phyloP scores from a whole-genome alignment of 2,113 vertebrate genomes.

The Illadopsis cleaveri region DNA sequence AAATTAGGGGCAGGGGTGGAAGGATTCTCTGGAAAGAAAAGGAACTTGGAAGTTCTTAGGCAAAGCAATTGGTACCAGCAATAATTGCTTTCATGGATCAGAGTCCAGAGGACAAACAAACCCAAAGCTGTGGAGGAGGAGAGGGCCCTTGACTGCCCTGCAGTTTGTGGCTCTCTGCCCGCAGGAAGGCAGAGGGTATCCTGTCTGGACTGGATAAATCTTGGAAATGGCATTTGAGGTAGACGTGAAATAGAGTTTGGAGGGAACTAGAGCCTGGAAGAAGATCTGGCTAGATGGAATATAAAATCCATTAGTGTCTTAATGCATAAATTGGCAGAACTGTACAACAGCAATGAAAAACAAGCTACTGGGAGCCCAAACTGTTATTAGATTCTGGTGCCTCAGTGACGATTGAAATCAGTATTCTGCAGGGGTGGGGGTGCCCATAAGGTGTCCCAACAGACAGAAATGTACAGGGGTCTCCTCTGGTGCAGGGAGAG shows the following conservation, averaged over 20 bases:
- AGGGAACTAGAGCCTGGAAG: background rate
- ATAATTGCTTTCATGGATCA: background rate
- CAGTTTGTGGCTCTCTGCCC: background rate
- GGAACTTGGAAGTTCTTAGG: background rate
- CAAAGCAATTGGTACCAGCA: background rate
- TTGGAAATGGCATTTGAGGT: slow-evolving; percentile 1
- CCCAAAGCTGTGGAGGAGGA: background rate
- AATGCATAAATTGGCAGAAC: slow-evolving; percentile 54
- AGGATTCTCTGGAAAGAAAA: background rate
- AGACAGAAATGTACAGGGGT: background rate
- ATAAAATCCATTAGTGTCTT: slow-evolving; percentile 29
- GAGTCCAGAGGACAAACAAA: background rate
- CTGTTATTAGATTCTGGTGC: background rate
- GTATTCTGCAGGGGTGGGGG: background rate
- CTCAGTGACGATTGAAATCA: background rate
- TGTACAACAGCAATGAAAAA: background rate
- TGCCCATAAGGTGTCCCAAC: background rate
- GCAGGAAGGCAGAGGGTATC: background rate
- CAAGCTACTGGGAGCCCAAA: background rate
- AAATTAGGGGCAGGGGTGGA: background rate
- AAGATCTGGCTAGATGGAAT: background rate
- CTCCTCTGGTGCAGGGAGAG: background rate
- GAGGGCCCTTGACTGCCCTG: background rate
- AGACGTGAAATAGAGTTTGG: background rate
- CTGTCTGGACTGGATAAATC: background rate